Base-by-base conservation (phyloP, 2,888 invertebrate species). In the Aleiodes testaceus region DNA sequence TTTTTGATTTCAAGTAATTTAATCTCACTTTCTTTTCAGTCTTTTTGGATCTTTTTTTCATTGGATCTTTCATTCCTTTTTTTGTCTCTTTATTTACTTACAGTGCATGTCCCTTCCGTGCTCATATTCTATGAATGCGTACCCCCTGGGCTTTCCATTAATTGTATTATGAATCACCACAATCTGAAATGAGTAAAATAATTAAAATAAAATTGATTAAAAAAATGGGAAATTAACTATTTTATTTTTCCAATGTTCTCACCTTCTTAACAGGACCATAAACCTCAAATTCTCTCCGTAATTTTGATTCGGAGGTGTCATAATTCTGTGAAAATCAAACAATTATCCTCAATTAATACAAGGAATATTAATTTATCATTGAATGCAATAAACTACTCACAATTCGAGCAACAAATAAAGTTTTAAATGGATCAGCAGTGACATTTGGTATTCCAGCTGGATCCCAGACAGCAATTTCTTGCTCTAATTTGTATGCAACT, bases 81-180 rank as follows among this genome's bases (percentile, higher is more conserved):
- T 36, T 65, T 69, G 44, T 50, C 53, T 64, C 72, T 70, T 75
- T 66, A 55, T 74, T 79, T 90, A 97, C 97, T 96, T 91, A 98
- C 98, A 97, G 89, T 99, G 99, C 99, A 99, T 99, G 89, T 99
- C 99, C 75, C 98, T 90, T 89, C 99, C 99, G 88, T 98, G 97
- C 88, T 99, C 98, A 89, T 98, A 99, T 89, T 99, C 99, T 84
- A 99, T 98, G 91, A 99, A 99, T 55, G 99, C 99, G 89, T 99
- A 99, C 75, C 99, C 99, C 79, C 99, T 92, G 9, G 98, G 99
- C 89, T 99, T 99, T 80, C 93, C 95, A 85, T 92, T 93, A 76
- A 94, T 92, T 78, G 93, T 94, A 89, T 96, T 96, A 85, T 93
- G 94, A 77, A 95, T 93, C 87, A 99, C 91, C 78, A 93, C 92